These are phyloP conservation scores for Nilaparvata lugens DNA, from an alignment of 1,140 invertebrate species.

Conservation along the genomic window DNA sequence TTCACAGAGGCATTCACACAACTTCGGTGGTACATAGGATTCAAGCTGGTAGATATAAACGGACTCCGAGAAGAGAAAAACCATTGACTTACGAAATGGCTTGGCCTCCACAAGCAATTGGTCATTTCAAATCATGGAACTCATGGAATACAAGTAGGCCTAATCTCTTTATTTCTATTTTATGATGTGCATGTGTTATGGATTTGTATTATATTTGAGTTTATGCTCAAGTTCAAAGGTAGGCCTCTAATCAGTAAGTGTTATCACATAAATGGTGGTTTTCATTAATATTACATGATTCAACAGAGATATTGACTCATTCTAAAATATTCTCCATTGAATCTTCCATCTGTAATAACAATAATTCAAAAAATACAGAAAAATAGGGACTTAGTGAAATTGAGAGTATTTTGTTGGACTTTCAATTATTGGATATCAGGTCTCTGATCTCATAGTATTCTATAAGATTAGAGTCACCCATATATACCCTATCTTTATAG, in stretches of 20 bases:
- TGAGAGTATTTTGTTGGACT: no score
- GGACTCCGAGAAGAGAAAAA: slow-evolving; percentile 60
- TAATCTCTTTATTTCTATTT: not conserved
- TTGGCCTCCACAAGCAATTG: slow-evolving; percentile 73
- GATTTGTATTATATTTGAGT: no score
- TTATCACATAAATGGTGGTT: not conserved
- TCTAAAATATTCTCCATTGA: no score
- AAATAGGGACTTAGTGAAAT: no score
- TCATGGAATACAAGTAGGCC: slow-evolving; percentile 91
- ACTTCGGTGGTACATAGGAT: slow-evolving; percentile 48
- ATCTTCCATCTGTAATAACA: not conserved
- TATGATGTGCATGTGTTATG: not conserved
- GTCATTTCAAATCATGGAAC: slow-evolving; percentile 83
- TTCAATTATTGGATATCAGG: no score
- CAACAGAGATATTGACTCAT: no score
- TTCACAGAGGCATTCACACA: slow-evolving; percentile 43
- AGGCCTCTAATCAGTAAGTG: no score
- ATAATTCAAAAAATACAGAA: not conserved
- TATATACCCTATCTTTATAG: no score
- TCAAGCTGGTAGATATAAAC: slow-evolving; percentile 70
- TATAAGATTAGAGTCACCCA: no score
- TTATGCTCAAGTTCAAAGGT: no score
- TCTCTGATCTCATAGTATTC: no score
- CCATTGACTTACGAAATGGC: slow-evolving; percentile 92
- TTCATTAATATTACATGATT: no score